These are phyloP conservation scores for Patiria pectinifera DNA, from an alignment of 53 echinoderm and acorn worm genomes.

Conservation along the genomic window DNA sequence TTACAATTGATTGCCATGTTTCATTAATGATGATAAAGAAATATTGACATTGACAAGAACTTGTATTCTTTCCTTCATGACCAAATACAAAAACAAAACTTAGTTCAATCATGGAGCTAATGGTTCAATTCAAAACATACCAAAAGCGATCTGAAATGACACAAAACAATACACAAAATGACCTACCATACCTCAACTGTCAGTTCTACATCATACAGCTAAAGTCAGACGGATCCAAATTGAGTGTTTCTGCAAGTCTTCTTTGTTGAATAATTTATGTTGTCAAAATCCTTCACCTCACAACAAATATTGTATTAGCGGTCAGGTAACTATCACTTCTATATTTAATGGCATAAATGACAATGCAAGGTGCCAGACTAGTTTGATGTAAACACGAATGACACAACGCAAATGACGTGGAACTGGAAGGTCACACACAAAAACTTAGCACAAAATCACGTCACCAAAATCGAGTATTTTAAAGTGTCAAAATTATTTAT, in stretches of 20 bases:
- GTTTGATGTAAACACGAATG: constrained; percentile 50
- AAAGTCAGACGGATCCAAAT: neutral
- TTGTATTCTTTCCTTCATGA: no score
- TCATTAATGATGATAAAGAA: no score
- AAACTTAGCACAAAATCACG: no score
- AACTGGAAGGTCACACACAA: constrained; percentile 8
- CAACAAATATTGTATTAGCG: neutral
- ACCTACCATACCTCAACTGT: neutral
- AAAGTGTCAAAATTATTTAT: neutral
- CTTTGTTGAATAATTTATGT: neutral
- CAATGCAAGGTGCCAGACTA: constrained; percentile 8
- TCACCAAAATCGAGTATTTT: no score
- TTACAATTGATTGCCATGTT: no score
- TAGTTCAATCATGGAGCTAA: neutral
- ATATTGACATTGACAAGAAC: no score
- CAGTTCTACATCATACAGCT: neutral
- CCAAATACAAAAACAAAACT: neutral
- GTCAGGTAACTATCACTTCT: neutral
- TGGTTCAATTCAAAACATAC: neutral
- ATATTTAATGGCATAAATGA: neutral
- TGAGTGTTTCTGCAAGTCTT: neutral
- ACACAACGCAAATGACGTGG: constrained; percentile 55
- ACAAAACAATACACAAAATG: neutral
- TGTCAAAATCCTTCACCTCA: neutral
- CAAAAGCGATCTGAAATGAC: neutral